phyloP scores from a whole-genome alignment of 2,797 vertebrate genomes.

The Hippoglossus hippoglossus region DNA sequence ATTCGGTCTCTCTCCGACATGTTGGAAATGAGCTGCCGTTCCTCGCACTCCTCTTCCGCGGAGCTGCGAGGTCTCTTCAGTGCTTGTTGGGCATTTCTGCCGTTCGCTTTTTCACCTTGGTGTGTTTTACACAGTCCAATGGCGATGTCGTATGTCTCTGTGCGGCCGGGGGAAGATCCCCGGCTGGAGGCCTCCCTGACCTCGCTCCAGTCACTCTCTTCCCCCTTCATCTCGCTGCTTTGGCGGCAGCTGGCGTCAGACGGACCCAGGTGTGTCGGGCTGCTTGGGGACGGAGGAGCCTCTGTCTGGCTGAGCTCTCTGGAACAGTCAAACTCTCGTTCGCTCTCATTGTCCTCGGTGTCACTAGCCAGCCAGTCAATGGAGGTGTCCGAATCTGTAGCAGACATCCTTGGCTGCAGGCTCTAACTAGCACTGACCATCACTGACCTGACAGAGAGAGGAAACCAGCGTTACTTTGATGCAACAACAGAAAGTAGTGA shows the following conservation, averaged over 20 bases:
- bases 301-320: constrained; percentile 51
- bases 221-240: constrained; percentile 48
- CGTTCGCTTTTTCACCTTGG: constrained; percentile 52
- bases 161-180: constrained; percentile 64
- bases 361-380: constrained; percentile 87
- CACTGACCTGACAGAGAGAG: constrained; percentile 78
- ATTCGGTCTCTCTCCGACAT: constrained; percentile 72
- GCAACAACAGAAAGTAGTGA: neutral
- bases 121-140: constrained; percentile 63
- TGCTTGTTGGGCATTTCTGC: constrained; percentile 65
- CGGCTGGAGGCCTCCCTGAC: constrained; percentile 58
- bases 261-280: constrained; percentile 50
- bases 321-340: constrained; percentile 70
- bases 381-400: constrained; percentile 87
- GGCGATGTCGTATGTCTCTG: constrained; percentile 46
- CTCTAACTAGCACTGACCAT: constrained; percentile 83
- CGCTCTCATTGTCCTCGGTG: constrained; percentile 80
- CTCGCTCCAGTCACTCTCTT: constrained; percentile 48
- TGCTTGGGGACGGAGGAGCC: constrained; percentile 41
- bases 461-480: constrained; percentile 20
- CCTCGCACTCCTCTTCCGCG: constrained; percentile 48
- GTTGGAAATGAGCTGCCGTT: constrained; percentile 62
- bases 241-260: constrained; percentile 54
- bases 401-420: constrained; percentile 85
- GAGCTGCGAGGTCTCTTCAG: constrained; percentile 78